These are phyloP conservation scores for Frankliniella fusca DNA, from an alignment of 2,888 invertebrate species.

Conservation along the genomic window DNA sequence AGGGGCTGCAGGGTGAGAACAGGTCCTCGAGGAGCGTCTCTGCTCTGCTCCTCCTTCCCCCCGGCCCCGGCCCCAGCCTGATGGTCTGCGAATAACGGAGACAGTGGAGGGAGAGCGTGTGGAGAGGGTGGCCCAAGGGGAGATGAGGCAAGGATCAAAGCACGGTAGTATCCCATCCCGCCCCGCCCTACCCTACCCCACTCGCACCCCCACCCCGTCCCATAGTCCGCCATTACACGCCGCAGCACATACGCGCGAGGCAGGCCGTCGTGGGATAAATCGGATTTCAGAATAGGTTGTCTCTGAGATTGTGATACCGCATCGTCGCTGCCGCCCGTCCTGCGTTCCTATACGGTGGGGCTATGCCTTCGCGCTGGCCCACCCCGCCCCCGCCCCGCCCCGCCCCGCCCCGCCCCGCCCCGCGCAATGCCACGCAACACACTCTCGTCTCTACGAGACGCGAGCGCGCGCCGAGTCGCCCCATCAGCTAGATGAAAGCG, in stretches of 20 bases:
- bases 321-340: background rate
- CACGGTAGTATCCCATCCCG: background rate
- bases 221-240: background rate
- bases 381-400: background rate
- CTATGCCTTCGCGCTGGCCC: background rate
- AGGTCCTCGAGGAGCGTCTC: no score
- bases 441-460: background rate
- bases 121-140: background rate
- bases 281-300: background rate
- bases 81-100: background rate
- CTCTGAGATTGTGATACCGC: background rate
- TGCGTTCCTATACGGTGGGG: background rate
- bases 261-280: background rate
- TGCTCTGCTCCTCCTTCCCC: no score
- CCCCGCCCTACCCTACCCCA: background rate
- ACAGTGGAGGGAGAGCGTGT: background rate
- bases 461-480: no score
- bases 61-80: background rate
- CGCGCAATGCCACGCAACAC: no score
- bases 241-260: background rate
- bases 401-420: background rate
- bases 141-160: background rate
- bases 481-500: no score
- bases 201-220: background rate
- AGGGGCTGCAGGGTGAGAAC: background rate